Base-by-base conservation (phyloP, 1,140 invertebrate species). In the Cotesia vestalis region DNA sequence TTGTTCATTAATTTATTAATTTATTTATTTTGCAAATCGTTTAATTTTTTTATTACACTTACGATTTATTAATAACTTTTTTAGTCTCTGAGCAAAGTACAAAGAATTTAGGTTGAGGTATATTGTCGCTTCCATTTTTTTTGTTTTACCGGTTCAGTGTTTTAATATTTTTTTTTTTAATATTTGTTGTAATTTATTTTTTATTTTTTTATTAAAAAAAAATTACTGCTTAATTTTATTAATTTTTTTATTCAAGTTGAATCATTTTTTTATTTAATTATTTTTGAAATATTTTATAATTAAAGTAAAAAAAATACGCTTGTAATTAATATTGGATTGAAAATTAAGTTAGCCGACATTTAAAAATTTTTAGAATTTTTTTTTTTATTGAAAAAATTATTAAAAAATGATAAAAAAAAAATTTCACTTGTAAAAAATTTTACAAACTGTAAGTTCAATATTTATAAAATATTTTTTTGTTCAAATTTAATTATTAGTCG, bases 31-130 rank as follows among this genome's bases (percentile, higher is more conserved):
- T 60, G 52, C 63, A 74, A 8, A 1, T 4, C 55, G 36, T 63
- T 63, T 5, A 1, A 66, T 14, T 9, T 4, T 38, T 17, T 9
- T 20, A 12, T 60, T 20, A 59, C 14, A 51, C 8, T 57, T 8
- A 17, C 2, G 3, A 35, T 38, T 69, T 73, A 73, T 73, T 73
- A 69, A 64, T 73, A 73, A 53, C 71, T 14, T n/a, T 12, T 57
- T 20, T 35, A 9, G 11, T 34, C 34, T 9, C 12, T 27, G 72
- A 69, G 51, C 72, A 69, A 73, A 73, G 72, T 73, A 69, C 72
- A 60, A 27, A 52, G 60, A 73, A 69, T 73, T 73, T 59, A 53
- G 57, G 72, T 69, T 73, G 66, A 69, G 59, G 66, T 34, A 14
- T 34, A 14, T 68, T 27, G 20, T 20, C 17, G 51, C 14, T 68